phyloP scores from a whole-genome alignment of 2,113 vertebrate genomes.

The Himantopus leucocephalus region DNA sequence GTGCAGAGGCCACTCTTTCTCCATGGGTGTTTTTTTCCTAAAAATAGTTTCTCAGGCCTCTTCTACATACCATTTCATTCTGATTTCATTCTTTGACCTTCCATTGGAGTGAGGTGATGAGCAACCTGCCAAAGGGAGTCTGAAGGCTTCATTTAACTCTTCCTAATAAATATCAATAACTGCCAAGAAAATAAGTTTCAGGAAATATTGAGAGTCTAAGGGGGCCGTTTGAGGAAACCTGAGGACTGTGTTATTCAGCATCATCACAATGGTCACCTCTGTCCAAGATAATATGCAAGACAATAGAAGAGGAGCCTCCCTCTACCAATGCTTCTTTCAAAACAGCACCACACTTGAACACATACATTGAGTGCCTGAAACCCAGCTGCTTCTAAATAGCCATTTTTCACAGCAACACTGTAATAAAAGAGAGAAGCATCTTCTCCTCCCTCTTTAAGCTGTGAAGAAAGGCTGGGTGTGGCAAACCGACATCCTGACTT shows the following conservation, averaged over 20 bases:
- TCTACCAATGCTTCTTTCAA: background rate
- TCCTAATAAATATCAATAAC: background rate
- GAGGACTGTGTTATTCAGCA: background rate
- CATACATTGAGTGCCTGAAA: background rate
- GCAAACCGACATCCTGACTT: background rate
- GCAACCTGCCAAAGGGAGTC: background rate
- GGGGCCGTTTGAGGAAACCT: background rate
- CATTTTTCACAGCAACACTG: background rate
- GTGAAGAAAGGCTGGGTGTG: background rate
- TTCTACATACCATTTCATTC: background rate
- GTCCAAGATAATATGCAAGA: background rate
- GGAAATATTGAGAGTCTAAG: background rate
- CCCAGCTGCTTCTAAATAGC: background rate
- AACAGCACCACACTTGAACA: background rate
- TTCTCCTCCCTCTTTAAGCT: background rate
- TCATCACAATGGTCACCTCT: background rate
- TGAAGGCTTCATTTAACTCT: background rate
- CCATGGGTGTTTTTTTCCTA: accelerated
- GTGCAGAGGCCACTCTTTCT: background rate
- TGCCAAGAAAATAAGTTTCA: background rate
- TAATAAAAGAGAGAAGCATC: background rate
- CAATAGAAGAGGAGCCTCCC: background rate
- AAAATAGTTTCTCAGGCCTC: background rate
- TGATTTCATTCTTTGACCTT: background rate
- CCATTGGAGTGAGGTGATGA: background rate